Percentiles rank a stretch among this genome's conserved stretches.
These are phyloP conservation scores for Leptinotarsa tumamoca DNA, from an alignment of 2,888 invertebrate genomes.

Conservation along the genomic window DNA sequence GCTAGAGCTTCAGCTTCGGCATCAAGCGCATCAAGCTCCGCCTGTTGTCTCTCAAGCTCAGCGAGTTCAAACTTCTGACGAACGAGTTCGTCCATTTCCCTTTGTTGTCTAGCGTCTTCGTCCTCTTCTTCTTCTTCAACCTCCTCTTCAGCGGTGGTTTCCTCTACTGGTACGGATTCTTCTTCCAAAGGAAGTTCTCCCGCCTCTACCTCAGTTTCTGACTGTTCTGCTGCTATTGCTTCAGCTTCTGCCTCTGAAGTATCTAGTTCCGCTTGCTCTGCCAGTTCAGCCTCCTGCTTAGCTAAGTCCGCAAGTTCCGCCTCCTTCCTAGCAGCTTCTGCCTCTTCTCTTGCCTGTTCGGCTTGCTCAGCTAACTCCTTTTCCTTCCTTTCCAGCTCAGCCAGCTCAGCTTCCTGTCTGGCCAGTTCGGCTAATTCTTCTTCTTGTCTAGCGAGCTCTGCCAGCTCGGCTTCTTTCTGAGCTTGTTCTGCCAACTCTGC, in stretches of 20 bases:
- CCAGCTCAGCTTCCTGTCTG: conserved; percentile 69
- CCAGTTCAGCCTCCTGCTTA: conserved; percentile 59
- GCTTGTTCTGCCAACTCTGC: conserved; percentile 74
- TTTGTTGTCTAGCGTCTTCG: conserved; percentile 41
- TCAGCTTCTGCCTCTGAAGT: conserved; percentile 58
- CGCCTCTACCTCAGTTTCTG: conserved; percentile 63
- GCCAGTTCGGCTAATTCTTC: conserved; percentile 72
- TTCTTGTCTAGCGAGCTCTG: conserved; percentile 66
- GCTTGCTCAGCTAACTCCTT: conserved; percentile 75
- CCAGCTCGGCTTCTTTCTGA: conserved; percentile 72
- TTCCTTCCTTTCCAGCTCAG: conserved; percentile 65
- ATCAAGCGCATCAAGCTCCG: conserved; percentile 51
- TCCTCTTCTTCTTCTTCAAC: conserved; percentile 57
- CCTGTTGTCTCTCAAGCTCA: conserved; percentile 54
- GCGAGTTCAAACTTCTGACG: conserved; percentile 48
- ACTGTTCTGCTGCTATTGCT: conserved; percentile 54
- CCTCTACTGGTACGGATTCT: conserved; percentile 66
- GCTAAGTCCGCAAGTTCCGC: conserved; percentile 68
- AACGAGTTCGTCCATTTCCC: conserved; percentile 47
- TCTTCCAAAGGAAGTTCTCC: conserved; percentile 67
- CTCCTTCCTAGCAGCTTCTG: conserved; percentile 68
- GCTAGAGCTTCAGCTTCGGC: conserved; percentile 50
- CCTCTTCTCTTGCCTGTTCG: conserved; percentile 73
- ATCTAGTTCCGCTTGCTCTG: conserved; percentile 58
- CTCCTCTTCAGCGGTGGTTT: conserved; percentile 67